Percentiles rank a stretch among this genome's conserved stretches.
phyloP scores from a whole-genome alignment of 1,140 invertebrate genomes.

The Zophobas atratus region DNA sequence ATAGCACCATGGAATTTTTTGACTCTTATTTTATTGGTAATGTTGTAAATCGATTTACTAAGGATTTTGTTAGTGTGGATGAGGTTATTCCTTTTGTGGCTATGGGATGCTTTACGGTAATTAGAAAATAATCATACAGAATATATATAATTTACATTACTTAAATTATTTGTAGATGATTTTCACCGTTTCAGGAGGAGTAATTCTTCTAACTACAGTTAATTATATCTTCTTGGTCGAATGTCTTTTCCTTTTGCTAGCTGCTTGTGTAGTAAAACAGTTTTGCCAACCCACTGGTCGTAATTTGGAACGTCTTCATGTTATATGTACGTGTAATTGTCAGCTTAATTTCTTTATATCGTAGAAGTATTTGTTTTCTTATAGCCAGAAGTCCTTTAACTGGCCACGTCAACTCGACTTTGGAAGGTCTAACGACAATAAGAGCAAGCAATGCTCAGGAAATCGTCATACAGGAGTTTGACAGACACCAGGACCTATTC shows the following conservation, averaged over 20 bases:
- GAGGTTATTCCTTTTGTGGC: conserved; percentile 75
- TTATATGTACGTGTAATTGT: background rate
- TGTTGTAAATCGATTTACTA: conserved; percentile 76
- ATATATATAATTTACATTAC: conserved; percentile 2
- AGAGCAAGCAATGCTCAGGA: conserved; percentile 85
- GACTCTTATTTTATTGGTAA: conserved; percentile 70
- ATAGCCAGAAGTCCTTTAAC: conserved; percentile 75
- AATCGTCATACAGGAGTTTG: conserved; percentile 84
- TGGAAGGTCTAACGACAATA: conserved; percentile 91
- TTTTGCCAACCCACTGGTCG: conserved; percentile 21
- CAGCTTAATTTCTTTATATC: conserved; percentile 1
- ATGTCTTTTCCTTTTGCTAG: conserved; percentile 3
- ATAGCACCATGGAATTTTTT: conserved; percentile 78
- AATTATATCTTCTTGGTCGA: conserved; percentile 32
- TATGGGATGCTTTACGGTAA: conserved; percentile 61
- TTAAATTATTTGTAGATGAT: conserved; percentile 45
- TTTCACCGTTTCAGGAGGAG: conserved; percentile 40
- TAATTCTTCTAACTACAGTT: conserved; percentile 25
- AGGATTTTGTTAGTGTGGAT: conserved; percentile 77
- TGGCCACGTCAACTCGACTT: conserved; percentile 87
- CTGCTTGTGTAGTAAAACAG: background rate
- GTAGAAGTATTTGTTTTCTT: no score
- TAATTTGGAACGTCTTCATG: conserved; percentile 21
- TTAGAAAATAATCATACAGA: conserved; percentile 11
- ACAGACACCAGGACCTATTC: conserved; percentile 81